These are phyloP conservation scores for Oriolus oriolus DNA, from an alignment of 2,113 vertebrate species.

Conservation along the genomic window DNA sequence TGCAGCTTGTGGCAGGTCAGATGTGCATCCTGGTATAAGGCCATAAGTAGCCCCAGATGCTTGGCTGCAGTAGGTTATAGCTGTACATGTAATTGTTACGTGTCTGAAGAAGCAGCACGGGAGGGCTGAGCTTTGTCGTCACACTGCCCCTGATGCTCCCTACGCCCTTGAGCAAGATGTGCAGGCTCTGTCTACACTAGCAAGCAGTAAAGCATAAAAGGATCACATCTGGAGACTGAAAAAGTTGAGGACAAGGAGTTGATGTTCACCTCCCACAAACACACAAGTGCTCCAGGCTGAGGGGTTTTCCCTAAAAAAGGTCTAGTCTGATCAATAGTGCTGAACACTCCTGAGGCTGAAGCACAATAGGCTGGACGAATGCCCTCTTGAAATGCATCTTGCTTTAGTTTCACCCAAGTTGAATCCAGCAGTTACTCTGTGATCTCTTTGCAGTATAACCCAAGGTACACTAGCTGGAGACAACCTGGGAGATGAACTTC, in stretches of 20 bases:
- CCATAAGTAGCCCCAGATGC: not conserved
- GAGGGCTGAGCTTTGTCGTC: not conserved
- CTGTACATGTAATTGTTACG: not conserved
- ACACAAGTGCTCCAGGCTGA: not conserved
- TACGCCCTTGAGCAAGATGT: not conserved
- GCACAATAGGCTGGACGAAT: not conserved
- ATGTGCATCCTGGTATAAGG: not conserved
- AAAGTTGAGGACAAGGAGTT: not conserved
- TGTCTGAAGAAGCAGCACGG: not conserved
- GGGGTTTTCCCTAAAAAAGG: fast-evolving
- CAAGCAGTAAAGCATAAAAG: not conserved
- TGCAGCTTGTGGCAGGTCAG: not conserved
- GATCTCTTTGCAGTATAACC: not conserved
- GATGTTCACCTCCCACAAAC: not conserved
- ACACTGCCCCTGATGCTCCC: not conserved
- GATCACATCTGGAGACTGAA: not conserved
- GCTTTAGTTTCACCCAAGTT: not conserved
- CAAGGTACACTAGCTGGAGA: not conserved
- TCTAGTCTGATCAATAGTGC: not conserved
- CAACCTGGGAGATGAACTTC: not conserved
- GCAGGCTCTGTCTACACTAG: not conserved
- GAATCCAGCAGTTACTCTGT: not conserved
- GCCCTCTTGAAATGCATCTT: not conserved
- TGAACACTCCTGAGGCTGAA: not conserved
- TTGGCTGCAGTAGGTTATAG: not conserved